These are phyloP conservation scores for Pithys albifrons DNA, from an alignment of 2,113 vertebrate species.

Conservation along the genomic window DNA sequence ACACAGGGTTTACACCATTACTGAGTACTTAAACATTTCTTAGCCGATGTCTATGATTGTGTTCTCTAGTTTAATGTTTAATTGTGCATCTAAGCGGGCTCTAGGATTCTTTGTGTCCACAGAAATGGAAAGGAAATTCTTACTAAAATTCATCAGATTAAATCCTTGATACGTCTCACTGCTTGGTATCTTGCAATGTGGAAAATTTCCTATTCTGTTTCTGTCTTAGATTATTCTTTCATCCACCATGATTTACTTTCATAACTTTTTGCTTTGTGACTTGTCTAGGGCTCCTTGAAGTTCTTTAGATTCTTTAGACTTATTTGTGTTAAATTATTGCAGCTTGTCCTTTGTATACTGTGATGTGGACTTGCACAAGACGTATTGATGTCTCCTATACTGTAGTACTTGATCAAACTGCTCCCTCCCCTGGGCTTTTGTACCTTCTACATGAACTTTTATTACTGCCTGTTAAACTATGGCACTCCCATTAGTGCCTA, in stretches of 20 bases:
- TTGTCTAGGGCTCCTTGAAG: neutral
- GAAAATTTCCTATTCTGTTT: neutral
- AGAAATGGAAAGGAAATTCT: slow-evolving; percentile 17
- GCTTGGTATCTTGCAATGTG: neutral
- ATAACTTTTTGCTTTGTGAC: neutral
- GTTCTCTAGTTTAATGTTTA: slow-evolving; percentile 23
- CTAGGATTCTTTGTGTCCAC: neutral
- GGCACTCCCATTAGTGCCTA: neutral
- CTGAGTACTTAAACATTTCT: slow-evolving; percentile 3
- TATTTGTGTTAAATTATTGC: neutral
- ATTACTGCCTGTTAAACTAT: neutral
- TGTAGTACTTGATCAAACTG: neutral
- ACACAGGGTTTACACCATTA: slow-evolving; percentile 1
- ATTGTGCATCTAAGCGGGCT: neutral
- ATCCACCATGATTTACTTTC: neutral
- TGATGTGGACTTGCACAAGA: neutral
- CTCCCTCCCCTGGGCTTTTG: neutral
- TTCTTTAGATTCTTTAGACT: neutral
- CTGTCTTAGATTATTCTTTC: neutral
- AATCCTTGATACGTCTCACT: neutral
- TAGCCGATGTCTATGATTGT: slow-evolving; percentile 8
- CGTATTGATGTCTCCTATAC: neutral
- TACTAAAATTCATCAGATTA: neutral
- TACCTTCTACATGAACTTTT: neutral
- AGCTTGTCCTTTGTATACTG: neutral